Base-by-base conservation (phyloP, 30 jellyfish, hydroid and myxozoan species). In the Catostylus mosaicus region DNA sequence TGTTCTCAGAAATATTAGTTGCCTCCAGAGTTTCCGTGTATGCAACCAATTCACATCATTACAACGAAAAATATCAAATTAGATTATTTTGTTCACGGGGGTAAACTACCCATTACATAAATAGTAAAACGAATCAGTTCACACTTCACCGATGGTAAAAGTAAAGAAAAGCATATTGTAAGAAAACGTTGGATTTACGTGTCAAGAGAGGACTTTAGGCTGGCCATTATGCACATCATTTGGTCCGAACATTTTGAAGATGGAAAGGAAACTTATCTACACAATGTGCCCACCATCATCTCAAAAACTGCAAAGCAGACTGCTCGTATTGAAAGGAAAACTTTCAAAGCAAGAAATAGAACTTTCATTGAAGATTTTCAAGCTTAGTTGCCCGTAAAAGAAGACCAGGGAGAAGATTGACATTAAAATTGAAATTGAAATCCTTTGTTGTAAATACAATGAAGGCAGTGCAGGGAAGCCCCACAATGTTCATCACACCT, bases 401-500 rank as follows among this genome's bases (percentile, higher is more conserved):
- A 50, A 50, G 63, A 27, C 20, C 27, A 50, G 14, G 14, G 27
- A 50, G 63, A 10, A 10, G 14, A 27, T 27, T 50, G 63, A 56
- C 69, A 6, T 26, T 4, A 6, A 22, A 56, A 56, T n/a, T 56
- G 10, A 5, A 14, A 5, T 40, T 40, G 54, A 69, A 19, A 29
- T 54, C 78, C 32, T 68, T 68, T 36, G 74, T 85, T n/a, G 88
- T 83, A 34, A 50, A 72, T 30, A 72, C 88, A 62, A 83, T 45
- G 48, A 83, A 70, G 56, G 71, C 88, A 5, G 71, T 26, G 82
- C 78, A 61, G 14, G 62, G 35, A 30, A 83, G 61, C 37, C 75
- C 87, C 66, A 72, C 38, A 52, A 83, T 83, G 64, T 73, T 60
- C 88, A 83, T 70, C 7, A 40, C 64, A 11, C 94, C 88, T 48